Percentiles rank a stretch among this genome's conserved stretches.
These are phyloP conservation scores for Picathartes gymnocephalus DNA, from an alignment of 2,113 vertebrate species.

Conservation along the genomic window DNA sequence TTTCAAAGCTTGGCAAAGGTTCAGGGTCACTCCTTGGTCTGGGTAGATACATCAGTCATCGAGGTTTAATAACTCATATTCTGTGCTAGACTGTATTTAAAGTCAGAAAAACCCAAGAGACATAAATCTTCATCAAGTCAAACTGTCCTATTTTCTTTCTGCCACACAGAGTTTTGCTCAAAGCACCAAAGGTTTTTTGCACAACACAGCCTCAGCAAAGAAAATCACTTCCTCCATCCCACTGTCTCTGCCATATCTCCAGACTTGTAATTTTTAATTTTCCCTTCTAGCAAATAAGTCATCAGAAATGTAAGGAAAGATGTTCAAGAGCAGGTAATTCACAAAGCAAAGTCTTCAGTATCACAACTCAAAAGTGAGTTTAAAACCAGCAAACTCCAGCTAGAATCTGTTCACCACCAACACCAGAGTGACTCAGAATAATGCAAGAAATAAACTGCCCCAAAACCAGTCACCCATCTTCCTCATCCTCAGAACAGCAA, in stretches of 20 bases:
- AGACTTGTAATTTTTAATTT: not conserved
- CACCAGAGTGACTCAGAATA: not conserved
- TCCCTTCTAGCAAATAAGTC: not conserved
- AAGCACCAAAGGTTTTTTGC: not conserved
- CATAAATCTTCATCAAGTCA: constrained; percentile 23
- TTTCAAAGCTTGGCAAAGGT: not conserved
- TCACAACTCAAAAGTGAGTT: not conserved
- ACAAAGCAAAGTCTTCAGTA: not conserved
- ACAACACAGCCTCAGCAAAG: not conserved
- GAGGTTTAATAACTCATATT: not conserved
- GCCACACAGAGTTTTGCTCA: not conserved
- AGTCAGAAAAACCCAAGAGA: not conserved
- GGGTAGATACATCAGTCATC: not conserved
- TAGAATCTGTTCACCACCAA: not conserved
- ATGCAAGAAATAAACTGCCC: not conserved
- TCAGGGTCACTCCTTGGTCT: not conserved
- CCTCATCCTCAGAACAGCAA: not conserved
- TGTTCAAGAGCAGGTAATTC: not conserved
- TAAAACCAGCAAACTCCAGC: not conserved
- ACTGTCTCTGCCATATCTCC: not conserved
- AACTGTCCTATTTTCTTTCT: not conserved
- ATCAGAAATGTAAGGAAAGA: not conserved
- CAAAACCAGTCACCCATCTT: not conserved
- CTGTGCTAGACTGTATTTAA: not conserved
- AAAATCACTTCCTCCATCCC: not conserved